Base-by-base conservation (phyloP, 2,888 invertebrate genomes). In the Ennomos quercinarius region DNA sequence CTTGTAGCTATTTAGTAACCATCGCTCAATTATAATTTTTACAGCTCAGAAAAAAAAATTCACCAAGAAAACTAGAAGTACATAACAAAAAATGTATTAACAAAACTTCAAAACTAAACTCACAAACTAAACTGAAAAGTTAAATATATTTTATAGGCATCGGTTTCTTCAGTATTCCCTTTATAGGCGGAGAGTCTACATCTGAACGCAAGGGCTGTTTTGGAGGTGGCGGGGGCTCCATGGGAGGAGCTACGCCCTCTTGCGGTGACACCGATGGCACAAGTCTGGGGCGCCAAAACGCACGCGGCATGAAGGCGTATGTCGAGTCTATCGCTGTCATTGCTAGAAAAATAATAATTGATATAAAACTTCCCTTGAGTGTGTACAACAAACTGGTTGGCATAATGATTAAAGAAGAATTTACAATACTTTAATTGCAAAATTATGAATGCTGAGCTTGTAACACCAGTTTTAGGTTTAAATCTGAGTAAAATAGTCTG, bases 81-180 rank as follows among this genome's bases (percentile, higher is more conserved):
- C 17, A 0, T 27, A 27, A 27, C 27, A 27, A 27, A 27, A 27
- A 27, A 27, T 27, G 6, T 27, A 27, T 27, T 6, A 27, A 27
- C 6, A 27, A n/a, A 27, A 27, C 27, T 27, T 27, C 27, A 27
- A 27, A 27, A 27, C 6, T 27, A 17, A 17, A 17, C 17, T 17
- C 17, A 17, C 17, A 17, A 17, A n/a, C 17, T 17, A 27, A 27
- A 27, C 27, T 27, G 5, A 27, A 27, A 47, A 57, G 63, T 58
- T 73, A 89, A 72, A 91, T 85, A 76, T 87, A 92, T 78, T 89
- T 91, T 72, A 91, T 84, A 6, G 92, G 92, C 92, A 91, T 92
- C 0, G 91, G 90, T 76, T 89, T 92, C 65, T 91, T 92, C 36
- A 92, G 70, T 63, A 92, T 92, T 62, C 91, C 91, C 57, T 87